Percentiles rank a stretch among this genome's conserved stretches.
These are phyloP conservation scores for Bostrychus sinensis DNA, from an alignment of 2,113 vertebrate species.

Conservation along the genomic window DNA sequence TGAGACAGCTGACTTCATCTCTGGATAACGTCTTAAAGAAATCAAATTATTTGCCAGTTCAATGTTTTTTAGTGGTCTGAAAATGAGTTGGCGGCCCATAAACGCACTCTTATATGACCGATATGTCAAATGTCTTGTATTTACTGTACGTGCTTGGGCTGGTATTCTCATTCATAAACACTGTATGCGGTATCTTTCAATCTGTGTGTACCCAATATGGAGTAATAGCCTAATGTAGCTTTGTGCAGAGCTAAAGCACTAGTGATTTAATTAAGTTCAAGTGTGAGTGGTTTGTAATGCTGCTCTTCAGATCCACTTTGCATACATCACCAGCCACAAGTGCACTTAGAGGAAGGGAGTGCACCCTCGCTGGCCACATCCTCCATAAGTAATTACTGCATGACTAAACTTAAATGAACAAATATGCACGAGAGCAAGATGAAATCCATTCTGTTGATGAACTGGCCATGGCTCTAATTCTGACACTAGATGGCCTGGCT, in stretches of 20 bases:
- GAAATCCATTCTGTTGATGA: constrained; percentile 65
- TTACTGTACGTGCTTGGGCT: constrained; percentile 15
- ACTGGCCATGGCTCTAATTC: constrained; percentile 37
- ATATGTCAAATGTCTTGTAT: background rate
- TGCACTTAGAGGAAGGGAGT: constrained; percentile 52
- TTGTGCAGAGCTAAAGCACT: constrained; percentile 47
- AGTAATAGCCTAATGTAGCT: constrained; percentile 46
- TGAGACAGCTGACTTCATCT: constrained; percentile 6
- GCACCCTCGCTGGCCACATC: constrained; percentile 43
- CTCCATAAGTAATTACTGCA: constrained; percentile 60
- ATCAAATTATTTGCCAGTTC: background rate
- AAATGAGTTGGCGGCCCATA: constrained; percentile 2
- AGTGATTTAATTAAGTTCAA: constrained; percentile 71
- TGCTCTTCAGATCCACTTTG: constrained; percentile 65
- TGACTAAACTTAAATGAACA: constrained; percentile 55
- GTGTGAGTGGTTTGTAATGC: constrained; percentile 67
- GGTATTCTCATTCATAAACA: constrained; percentile 29
- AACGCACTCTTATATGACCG: constrained; percentile 8
- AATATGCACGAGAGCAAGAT: constrained; percentile 54
- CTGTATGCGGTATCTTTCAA: background rate
- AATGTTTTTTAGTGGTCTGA: constrained; percentile 1
- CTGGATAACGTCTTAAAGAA: background rate
- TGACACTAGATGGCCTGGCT: constrained; percentile 67
- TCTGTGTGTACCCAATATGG: constrained; percentile 12
- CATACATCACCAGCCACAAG: constrained; percentile 67